Evolutionary conservation across 2,113 vertebrate species (phyloP), one percentile per base, ranked within the genome.

Genomic region (Mugil cephalus): DNA sequence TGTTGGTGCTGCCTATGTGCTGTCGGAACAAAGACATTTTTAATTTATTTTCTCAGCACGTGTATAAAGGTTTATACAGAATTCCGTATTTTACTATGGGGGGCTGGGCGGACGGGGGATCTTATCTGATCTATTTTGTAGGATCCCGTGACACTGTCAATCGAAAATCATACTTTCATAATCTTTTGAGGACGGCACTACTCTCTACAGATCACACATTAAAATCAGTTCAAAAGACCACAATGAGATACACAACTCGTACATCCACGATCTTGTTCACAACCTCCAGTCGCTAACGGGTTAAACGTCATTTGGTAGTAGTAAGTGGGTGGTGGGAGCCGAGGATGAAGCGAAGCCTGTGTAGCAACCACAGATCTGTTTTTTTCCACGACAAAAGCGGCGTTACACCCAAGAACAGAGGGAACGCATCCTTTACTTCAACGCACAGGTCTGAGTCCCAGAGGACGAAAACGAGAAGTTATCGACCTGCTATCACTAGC

Each of bases 291-390:
- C 40, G 34, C 30, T 67, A 56, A 89, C 81, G 90, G 90, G 89
- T 92, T 93, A 91, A 93, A 66, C 82, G 51, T 80, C 47, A 34
- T 50, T 66, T 47, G 80, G 70, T 88, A 69, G 87, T 89, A 91
- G 90, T 89, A 90, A 87, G 92, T 88, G 89, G 90, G 89, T 81
- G 91, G 87, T 58, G 61, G 52, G 73, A 79, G 80, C 80, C 58
- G 78, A 69, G 74, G 88, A 84, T 84, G 89, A 67, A 83, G 85
- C 39, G 58, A 58, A 77, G 51, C 76, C 50, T 24, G 52, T 52
- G 79, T 17, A 58, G 61, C 65, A 50, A 47, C 59, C 74, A 63
- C 77, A 35, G 24, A 83, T 69, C 55, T 3, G 34, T 82, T 71
- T 55, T 21, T 47, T 47, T 47, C 30, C 58, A 24, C 50, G 30